phyloP scores from a whole-genome alignment of 1,140 invertebrate genomes.

The Temnothorax nylanderi region DNA sequence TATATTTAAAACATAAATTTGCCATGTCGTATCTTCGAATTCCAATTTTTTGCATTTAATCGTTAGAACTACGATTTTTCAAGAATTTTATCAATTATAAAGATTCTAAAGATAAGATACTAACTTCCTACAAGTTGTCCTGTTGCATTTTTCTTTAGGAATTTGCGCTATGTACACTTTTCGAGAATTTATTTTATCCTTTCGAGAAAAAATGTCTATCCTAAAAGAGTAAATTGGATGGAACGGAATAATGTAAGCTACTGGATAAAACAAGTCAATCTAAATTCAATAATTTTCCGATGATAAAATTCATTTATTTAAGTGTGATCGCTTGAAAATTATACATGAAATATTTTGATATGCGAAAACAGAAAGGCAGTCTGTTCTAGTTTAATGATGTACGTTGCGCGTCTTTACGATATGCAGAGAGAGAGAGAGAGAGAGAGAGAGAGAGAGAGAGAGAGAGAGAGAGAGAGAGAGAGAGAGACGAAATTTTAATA shows the following conservation, averaged over 20 bases:
- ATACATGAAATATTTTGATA: neutral
- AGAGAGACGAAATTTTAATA: slow-evolving; percentile 4
- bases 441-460: neutral
- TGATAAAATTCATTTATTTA: neutral
- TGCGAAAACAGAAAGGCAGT: neutral
- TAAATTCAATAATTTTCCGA: neutral
- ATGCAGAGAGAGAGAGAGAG: neutral
- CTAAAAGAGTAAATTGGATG: neutral
- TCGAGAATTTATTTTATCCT: neutral
- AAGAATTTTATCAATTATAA: neutral
- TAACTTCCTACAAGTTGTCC: neutral
- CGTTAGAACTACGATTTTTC: neutral
- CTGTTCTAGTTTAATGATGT: neutral
- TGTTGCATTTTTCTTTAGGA: neutral
- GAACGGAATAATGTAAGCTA: neutral
- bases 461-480: too few species aligned
- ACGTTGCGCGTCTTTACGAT: neutral
- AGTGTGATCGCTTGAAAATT: neutral
- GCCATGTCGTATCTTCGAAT: neutral
- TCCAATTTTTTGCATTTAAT: neutral
- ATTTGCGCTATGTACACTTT: neutral
- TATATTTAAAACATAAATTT: neutral
- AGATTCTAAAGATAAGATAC: too few species aligned
- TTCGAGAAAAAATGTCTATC: neutral
- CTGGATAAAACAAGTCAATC: neutral